Percentiles rank a stretch among this genome's conserved stretches.
Conservation (phyloP, 2,888 invertebrate species). For the Adelphocoris suturalis region DNA sequence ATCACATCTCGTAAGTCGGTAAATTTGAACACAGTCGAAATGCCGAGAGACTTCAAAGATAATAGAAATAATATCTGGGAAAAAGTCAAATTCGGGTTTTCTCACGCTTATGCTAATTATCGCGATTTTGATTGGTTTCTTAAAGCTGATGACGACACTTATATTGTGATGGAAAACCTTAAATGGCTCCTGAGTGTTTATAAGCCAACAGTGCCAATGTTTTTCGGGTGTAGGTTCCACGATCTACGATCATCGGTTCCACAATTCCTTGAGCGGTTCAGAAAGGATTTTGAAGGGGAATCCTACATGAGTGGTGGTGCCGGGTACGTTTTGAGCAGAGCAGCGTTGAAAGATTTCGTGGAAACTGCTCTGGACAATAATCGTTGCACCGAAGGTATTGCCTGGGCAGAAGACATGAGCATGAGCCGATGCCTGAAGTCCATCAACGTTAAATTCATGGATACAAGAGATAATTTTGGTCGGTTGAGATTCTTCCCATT, state of each 20-base stretch:
- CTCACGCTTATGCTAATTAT: slow-evolving; percentile 33
- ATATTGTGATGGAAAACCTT: slow-evolving; percentile 54
- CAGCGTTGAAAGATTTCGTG: background rate
- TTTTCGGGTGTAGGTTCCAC: background rate
- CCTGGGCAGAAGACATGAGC: slow-evolving; percentile 28
- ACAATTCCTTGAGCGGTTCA: background rate
- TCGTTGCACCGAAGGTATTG: background rate
- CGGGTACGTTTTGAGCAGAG: slow-evolving; percentile 56
- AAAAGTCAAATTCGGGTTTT: slow-evolving; percentile 31
- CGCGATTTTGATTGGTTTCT: slow-evolving; percentile 56
- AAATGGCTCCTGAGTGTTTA: background rate
- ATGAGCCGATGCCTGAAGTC: slow-evolving; percentile 31
- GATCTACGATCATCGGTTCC: background rate
- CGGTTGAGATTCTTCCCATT: slow-evolving; percentile 32
- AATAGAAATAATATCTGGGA: background rate
- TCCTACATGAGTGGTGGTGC: slow-evolving; percentile 59
- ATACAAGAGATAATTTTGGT: slow-evolving; percentile 41
- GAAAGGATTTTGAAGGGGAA: too few relatives aligned
- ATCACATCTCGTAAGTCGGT: background rate
- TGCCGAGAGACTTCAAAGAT: background rate
- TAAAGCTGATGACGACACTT: slow-evolving; percentile 59
- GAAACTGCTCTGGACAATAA: background rate
- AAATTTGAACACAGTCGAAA: background rate
- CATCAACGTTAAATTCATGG: background rate
- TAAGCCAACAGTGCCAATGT: background rate